Percentiles rank a stretch among this genome's conserved stretches.
Evolutionary conservation across 1,140 invertebrate species (phyloP).

Genomic region (Drosophila sucinea): DNA sequence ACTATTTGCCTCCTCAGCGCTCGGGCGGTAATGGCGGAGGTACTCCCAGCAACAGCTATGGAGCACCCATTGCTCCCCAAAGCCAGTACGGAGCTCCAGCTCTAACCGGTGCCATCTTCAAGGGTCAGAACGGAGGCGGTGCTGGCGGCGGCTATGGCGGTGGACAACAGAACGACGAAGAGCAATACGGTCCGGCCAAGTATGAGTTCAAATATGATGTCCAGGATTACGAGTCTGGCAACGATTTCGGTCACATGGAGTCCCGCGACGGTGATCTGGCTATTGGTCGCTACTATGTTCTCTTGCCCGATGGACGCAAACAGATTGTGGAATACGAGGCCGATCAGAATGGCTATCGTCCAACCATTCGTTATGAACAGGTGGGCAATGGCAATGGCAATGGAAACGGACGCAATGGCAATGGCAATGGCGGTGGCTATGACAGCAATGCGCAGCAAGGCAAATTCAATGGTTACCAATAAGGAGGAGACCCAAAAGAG

Average conservation of each 20-base stretch:
- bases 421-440: slow-evolving; percentile 77
- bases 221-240: slow-evolving; percentile 87
- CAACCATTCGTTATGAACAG: slow-evolving; percentile 89
- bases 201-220: slow-evolving; percentile 90
- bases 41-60: slow-evolving; percentile 83
- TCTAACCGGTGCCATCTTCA: slow-evolving; percentile 83
- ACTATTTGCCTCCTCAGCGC: slow-evolving; percentile 77
- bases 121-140: slow-evolving; percentile 71
- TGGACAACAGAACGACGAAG: slow-evolving; percentile 80
- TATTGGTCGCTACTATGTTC: slow-evolving; percentile 88
- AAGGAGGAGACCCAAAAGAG: slow-evolving; percentile 20
- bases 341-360: slow-evolving; percentile 90
- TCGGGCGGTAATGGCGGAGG: slow-evolving; percentile 48
- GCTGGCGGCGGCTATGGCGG: slow-evolving; percentile 53
- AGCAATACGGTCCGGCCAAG: slow-evolving; percentile 86
- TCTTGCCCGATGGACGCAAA: slow-evolving; percentile 90
- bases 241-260: slow-evolving; percentile 90
- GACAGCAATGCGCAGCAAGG: slow-evolving; percentile 78
- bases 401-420: slow-evolving; percentile 76
- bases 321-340: slow-evolving; percentile 92
- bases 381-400: slow-evolving; percentile 84
- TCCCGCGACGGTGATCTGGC: slow-evolving; percentile 87
- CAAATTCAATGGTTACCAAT: slow-evolving; percentile 78
- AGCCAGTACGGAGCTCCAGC: slow-evolving; percentile 83
- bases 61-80: slow-evolving; percentile 80